These are phyloP conservation scores for Heterotilapia buettikoferi DNA, from an alignment of 2,113 vertebrate genomes.

Conservation along the genomic window DNA sequence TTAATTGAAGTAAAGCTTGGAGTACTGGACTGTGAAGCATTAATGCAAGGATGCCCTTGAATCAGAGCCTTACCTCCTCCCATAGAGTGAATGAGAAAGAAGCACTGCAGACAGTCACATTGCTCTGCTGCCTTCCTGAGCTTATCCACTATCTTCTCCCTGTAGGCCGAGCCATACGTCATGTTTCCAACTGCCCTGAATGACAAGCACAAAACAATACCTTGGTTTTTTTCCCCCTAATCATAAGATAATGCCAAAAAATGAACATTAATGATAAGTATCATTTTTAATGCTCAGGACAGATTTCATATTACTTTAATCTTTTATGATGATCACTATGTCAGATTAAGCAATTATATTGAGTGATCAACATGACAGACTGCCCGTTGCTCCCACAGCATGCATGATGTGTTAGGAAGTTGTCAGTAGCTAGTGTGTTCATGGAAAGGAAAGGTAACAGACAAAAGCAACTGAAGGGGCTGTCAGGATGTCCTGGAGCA, in stretches of 20 bases:
- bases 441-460: neutral
- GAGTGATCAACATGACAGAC: neutral
- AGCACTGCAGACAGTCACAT: conserved; percentile 94
- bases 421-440: neutral
- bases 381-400: neutral
- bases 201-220: neutral
- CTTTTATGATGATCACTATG: neutral
- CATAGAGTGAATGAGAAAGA: conserved; percentile 97
- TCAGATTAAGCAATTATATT: neutral
- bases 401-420: neutral
- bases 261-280: neutral
- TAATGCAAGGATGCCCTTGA: neutral
- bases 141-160: conserved; percentile 84
- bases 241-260: neutral
- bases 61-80: conserved; percentile 84
- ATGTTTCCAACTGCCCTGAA: conserved; percentile 89
- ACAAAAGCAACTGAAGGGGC: neutral
- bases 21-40: neutral
- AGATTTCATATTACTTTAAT: neutral
- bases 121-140: conserved; percentile 85
- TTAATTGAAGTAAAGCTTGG: neutral
- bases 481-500: neutral
- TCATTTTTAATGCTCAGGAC: neutral
- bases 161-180: conserved; percentile 83
- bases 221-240: neutral